phyloP scores from a whole-genome alignment of 2,113 vertebrate genomes.

The Eolophus roseicapilla region DNA sequence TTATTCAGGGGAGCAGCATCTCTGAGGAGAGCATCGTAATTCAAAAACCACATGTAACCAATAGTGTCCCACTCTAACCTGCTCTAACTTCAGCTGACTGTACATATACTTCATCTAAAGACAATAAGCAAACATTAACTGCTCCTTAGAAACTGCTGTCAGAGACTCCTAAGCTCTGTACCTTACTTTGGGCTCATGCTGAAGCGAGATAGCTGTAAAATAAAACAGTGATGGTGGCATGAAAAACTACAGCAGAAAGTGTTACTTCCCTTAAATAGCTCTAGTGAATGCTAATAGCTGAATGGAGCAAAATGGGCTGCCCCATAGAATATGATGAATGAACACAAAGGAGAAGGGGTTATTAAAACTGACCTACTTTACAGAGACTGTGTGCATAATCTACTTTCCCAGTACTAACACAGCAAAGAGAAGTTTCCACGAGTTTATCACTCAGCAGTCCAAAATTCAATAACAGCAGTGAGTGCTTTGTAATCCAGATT shows the following conservation, averaged over 20 bases:
- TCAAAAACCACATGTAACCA: accelerated
- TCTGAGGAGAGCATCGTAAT: not conserved
- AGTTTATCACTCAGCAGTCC: not conserved
- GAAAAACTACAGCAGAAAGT: not conserved
- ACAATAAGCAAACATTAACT: not conserved
- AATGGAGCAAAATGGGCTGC: not conserved
- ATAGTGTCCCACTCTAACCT: not conserved
- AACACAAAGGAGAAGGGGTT: not conserved
- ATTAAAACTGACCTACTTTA: slow-evolving; percentile 29
- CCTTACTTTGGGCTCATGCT: not conserved
- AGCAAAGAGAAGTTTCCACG: not conserved
- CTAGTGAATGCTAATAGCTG: not conserved
- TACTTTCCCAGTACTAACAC: not conserved
- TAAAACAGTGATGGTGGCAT: not conserved
- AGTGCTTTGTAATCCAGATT: not conserved
- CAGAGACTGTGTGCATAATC: not conserved
- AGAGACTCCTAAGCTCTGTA: not conserved
- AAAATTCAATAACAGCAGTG: not conserved
- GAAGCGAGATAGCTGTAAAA: not conserved
- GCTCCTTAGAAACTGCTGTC: not conserved
- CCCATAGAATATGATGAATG: not conserved
- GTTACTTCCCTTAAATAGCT: not conserved
- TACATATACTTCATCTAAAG: not conserved
- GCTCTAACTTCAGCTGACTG: not conserved
- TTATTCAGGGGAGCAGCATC: not conserved